phyloP scores from a whole-genome alignment of 2,797 vertebrate genomes.

The Lacerta agilis region DNA sequence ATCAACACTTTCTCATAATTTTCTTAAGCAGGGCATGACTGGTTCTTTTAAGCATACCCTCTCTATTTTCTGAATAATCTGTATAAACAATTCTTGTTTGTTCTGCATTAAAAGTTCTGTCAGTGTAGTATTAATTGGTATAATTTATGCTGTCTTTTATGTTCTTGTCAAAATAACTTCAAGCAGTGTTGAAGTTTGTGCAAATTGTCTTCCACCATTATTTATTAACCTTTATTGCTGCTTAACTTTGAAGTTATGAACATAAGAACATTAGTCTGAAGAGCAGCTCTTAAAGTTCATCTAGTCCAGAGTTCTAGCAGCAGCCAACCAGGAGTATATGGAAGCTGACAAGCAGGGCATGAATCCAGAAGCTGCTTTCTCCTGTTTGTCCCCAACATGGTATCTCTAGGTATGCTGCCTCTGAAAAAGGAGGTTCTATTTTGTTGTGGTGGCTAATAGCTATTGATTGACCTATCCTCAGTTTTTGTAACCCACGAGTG shows the following conservation, averaged over 20 bases:
- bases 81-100: conserved; percentile 12
- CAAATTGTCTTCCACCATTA: conserved; percentile 16
- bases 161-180: conserved; percentile 28
- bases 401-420: not conserved
- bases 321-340: not conserved
- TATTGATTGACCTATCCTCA: too few species aligned
- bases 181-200: conserved; percentile 17
- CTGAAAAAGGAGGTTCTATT: not conserved
- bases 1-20: conserved; percentile 52
- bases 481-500: too few species aligned
- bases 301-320: not conserved
- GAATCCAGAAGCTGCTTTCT: not conserved
- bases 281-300: not conserved
- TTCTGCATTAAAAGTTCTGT: conserved; percentile 8
- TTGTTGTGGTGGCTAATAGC: too few species aligned
- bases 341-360: not conserved
- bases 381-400: not conserved
- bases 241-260: conserved; percentile 36
- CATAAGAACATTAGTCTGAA: not conserved
- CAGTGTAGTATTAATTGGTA: conserved; percentile 12
- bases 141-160: conserved; percentile 38
- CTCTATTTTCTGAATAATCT: conserved; percentile 49
- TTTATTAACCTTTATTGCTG: conserved; percentile 31
- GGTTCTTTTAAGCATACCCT: conserved; percentile 52
- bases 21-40: conserved; percentile 51